Evolutionary conservation across 2,797 vertebrate species (phyloP), one percentile per base, ranked within the genome.

Genomic region (Lophura swinhoii): DNA sequence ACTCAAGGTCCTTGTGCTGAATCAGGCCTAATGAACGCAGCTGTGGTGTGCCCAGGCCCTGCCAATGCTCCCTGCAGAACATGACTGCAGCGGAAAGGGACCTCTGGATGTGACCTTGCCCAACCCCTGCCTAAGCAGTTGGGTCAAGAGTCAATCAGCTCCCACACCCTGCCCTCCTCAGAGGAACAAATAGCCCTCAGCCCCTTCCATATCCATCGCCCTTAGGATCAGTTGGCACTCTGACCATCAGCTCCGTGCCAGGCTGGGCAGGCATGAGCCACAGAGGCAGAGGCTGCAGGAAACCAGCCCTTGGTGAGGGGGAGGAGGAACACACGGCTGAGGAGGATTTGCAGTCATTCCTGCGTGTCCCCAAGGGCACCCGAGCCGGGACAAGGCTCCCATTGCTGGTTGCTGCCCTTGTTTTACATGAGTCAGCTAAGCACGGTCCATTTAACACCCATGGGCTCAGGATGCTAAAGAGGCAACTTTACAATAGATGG

Each of bases 401-500:
- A 1, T 8, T 18, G 33, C 92, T 92, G 93, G 87, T 88, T 93
- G 93, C 91, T 83, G 85, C 92, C 82, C 82, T 96, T 87, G 67
- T 95, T 94, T 95, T 97, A 88, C 93, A 94, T 95, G 95, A 96
- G 84, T 97, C 91, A 96, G 95, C 94, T 90, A 72, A 89, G 86
- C 55, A 85, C 1, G 0, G 51, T 49, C 92, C 84, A 91, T 95
- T 90, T 92, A 95, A 95, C 69, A 91, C 87, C 92, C 93, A 86
- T 75, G 76, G 91, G 93, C 87, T 96, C 96, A 96, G 95, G 95
- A 95, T 96, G 90, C 94, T 93, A 62, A 95, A 96, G 96, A 96
- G 94, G 96, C 95, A 97, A 96, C 71, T 93, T 92, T 80, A 96
- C 96, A 96, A 96, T 97, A 96, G 91, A 95, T 95, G 95, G 96